Conservation (phyloP, 2,113 vertebrate genomes). For the Maccullochella peelii region DNA sequence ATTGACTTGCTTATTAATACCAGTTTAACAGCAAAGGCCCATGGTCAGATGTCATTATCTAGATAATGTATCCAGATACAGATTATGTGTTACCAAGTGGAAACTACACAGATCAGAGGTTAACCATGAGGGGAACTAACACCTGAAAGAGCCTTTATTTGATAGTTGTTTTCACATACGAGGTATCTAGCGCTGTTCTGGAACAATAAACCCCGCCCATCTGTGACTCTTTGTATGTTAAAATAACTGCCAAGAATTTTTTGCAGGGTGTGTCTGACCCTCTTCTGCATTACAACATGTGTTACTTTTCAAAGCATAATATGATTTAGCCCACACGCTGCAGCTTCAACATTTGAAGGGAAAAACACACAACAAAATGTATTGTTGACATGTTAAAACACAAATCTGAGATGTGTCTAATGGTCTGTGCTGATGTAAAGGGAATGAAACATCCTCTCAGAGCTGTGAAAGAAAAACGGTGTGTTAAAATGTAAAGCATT, state of each 20-base stretch:
- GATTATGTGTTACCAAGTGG: too few species aligned
- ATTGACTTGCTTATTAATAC: neutral
- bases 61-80: too few species aligned
- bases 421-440: neutral
- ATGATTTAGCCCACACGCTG: slow-evolving; percentile 8
- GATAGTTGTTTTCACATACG: slow-evolving; percentile 8
- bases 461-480: slow-evolving; percentile 18
- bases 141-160: neutral
- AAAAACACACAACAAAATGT: too few species aligned
- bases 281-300: slow-evolving; percentile 46
- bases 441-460: slow-evolving; percentile 21
- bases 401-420: neutral
- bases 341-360: neutral
- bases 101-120: neutral
- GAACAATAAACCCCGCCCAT: slow-evolving; percentile 45
- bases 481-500: slow-evolving; percentile 33
- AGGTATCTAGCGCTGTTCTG: slow-evolving; percentile 24
- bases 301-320: slow-evolving; percentile 23
- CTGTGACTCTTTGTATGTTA: slow-evolving; percentile 38
- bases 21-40: neutral
- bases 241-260: slow-evolving; percentile 60
- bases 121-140: neutral
- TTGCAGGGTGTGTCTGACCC: slow-evolving; percentile 55
- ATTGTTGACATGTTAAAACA: neutral
- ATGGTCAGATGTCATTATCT: neutral